Conservation (phyloP, 2,888 invertebrate species). For the Harmothoe impar region DNA sequence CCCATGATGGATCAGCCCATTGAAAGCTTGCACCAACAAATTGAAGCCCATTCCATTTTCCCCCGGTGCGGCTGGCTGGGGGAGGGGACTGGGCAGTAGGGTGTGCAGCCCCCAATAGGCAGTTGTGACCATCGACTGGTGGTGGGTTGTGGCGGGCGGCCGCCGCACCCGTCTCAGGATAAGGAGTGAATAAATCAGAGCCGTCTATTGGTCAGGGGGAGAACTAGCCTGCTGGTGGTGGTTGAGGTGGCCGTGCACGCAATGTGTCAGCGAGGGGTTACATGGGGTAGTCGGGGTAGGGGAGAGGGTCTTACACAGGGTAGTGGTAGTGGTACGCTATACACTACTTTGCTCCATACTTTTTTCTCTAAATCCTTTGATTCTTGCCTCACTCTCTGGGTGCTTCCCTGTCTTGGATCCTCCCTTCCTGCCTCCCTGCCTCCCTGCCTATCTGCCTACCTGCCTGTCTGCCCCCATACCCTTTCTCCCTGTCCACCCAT, state of each 20-base stretch:
- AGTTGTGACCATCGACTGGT: slow-evolving; percentile 7
- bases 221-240: no score
- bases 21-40: slow-evolving; percentile 48
- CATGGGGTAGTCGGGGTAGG: not conserved
- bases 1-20: slow-evolving; percentile 40
- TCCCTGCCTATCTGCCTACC: not conserved
- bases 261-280: not conserved
- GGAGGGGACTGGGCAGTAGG: no score
- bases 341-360: no score
- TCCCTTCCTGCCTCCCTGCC: not conserved
- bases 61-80: not conserved
- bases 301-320: no score
- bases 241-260: no score
- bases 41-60: slow-evolving; percentile 42
- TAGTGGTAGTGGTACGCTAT: no score
- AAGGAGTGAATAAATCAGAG: slow-evolving; percentile 43
- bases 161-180: not conserved
- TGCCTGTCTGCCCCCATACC: not conserved
- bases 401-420: not conserved
- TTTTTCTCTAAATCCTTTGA: no score
- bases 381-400: no score
- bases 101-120: not conserved
- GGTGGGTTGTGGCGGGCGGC: not conserved
- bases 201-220: not conserved
- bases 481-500: not conserved